These are phyloP conservation scores for Esox niger DNA, from an alignment of 2,113 vertebrate species.

Conservation along the genomic window DNA sequence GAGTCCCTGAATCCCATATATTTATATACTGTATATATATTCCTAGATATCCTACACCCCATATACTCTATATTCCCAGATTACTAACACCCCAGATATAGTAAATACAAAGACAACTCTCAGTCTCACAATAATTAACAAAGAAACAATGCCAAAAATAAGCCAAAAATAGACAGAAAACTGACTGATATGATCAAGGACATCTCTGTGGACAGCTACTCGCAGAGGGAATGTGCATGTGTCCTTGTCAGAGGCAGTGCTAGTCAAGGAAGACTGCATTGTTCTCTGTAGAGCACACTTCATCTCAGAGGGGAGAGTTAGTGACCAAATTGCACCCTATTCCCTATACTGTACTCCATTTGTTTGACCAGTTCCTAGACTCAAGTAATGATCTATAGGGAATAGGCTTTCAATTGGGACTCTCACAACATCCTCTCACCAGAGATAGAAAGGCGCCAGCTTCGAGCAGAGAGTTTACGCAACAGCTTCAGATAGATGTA, in stretches of 20 bases:
- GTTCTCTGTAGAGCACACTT: not conserved
- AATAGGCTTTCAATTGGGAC: no score
- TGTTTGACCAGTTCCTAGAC: not conserved
- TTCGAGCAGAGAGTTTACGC: not conserved
- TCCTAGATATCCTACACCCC: no score
- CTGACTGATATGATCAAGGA: conserved; percentile 2
- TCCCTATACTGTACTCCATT: no score
- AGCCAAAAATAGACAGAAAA: not conserved
- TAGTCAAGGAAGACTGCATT: not conserved
- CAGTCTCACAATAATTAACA: not conserved
- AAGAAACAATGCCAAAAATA: not conserved
- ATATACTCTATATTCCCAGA: no score
- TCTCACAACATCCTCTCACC: no score
- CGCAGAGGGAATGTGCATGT: not conserved
- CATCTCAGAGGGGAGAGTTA: not conserved
- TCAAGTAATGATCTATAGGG: not conserved
- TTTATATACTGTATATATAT: no score
- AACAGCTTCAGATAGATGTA: not conserved
- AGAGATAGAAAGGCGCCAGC: not conserved
- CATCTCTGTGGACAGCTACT: not conserved
- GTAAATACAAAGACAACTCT: not conserved
- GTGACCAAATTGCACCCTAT: no score
- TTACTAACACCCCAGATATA: not conserved
- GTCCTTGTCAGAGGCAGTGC: not conserved
- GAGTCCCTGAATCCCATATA: not conserved